phyloP scores from a whole-genome alignment of 2,113 vertebrate genomes.

The Miniopterus natalensis region DNA sequence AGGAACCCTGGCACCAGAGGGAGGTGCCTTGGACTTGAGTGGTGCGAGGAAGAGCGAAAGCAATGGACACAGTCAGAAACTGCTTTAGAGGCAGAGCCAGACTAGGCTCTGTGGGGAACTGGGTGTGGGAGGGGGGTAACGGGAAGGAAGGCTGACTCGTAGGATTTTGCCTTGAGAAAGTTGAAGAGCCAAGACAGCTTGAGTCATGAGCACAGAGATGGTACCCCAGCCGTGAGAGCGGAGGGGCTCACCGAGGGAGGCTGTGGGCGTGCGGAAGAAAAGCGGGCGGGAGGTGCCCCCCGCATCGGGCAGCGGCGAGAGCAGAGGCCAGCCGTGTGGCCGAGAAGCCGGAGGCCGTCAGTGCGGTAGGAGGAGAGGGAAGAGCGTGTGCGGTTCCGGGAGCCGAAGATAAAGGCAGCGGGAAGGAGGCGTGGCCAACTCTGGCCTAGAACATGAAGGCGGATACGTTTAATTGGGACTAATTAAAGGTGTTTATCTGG shows the following conservation, averaged over 20 bases:
- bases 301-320: background rate
- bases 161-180: background rate
- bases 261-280: rapidly evolving
- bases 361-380: no score
- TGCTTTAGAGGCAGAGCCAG: background rate
- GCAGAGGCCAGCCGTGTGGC: background rate
- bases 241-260: background rate
- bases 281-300: background rate
- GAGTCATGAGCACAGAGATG: rapidly evolving
- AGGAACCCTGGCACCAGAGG: background rate
- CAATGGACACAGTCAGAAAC: background rate
- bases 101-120: background rate
- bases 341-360: background rate
- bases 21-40: background rate
- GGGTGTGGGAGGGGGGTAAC: background rate
- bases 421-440: background rate
- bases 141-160: background rate
- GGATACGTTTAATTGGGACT: background rate
- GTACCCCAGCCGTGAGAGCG: rapidly evolving
- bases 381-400: background rate
- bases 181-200: background rate
- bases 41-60: background rate
- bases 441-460: background rate
- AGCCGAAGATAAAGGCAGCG: background rate
- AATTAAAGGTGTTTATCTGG: background rate